Conservation (phyloP, 2,888 invertebrate species). For the Zygogramma bicolorata region DNA sequence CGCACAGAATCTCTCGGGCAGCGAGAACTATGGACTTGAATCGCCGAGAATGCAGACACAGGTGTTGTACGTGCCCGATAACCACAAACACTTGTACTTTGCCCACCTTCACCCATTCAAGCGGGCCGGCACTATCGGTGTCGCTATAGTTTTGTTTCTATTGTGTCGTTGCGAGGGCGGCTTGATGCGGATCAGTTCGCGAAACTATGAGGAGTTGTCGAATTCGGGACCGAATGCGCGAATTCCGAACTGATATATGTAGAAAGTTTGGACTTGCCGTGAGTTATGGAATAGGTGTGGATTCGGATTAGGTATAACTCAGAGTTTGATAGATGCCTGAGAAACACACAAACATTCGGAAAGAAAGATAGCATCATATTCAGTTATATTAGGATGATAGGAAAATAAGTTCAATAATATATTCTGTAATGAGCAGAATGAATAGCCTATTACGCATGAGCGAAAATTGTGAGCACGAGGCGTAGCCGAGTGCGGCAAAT, state of each 20-base stretch:
- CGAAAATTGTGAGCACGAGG: no score
- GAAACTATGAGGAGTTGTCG: constrained; percentile 1
- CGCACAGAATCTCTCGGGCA: constrained; percentile 35
- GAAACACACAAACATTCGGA: no score
- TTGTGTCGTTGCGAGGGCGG: background rate
- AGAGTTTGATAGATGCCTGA: background rate
- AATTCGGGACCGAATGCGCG: background rate
- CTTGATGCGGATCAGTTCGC: background rate
- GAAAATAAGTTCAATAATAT: no score
- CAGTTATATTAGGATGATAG: no score
- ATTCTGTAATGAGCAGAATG: no score
- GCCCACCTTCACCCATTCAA: constrained; percentile 8
- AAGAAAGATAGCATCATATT: no score
- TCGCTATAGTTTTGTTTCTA: constrained; percentile 1
- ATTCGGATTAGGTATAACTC: background rate
- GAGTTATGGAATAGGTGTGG: background rate
- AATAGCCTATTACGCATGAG: no score
- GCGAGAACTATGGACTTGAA: constrained; percentile 43
- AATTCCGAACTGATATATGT: background rate
- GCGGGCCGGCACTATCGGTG: constrained; percentile 7
- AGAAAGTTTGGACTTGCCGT: background rate
- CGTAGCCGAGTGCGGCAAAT: no score
- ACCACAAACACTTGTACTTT: constrained; percentile 18
- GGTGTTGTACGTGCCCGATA: constrained; percentile 29
- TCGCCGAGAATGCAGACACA: constrained; percentile 43